Base-by-base conservation (phyloP, 2,797 vertebrate genomes). In the Synanceia verrucosa region DNA sequence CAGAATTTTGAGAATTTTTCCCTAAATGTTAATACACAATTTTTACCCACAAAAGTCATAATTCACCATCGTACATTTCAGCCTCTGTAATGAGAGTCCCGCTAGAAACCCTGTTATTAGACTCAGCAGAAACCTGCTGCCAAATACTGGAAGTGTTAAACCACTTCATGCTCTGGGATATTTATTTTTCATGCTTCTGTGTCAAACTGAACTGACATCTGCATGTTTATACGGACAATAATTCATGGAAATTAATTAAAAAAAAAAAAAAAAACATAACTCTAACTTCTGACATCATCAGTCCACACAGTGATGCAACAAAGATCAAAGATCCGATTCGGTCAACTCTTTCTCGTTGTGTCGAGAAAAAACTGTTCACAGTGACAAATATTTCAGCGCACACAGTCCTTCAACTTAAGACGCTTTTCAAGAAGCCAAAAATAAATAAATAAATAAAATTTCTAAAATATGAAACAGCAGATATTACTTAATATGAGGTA, bases 321-420 rank as follows among this genome's bases (percentile, higher is more conserved):
- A 44, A 19, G 21, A 39, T 50, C n/a, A 26, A 13, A 60, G 43
- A 64, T 61, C 68, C 52, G 61, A 53, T 51, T 60, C 28, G 18
- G 39, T 47, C 44, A 1, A n/a, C n/a, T 9, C 36, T 72, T n/a
- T 24, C 37, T 39, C 37, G 16, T 62, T 5, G 9, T 26, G 31
- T 76, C 23, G 52, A n/a, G 16, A 63, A 2, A 2, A 29, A 29
- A 6, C 53, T n/a, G 2, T 70, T 90, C 83, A 87, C 88, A 84
- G 82, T 83, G 66, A 81, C 26, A 58, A 66, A 68, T 43, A 26
- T 57, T 65, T 23, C n/a, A 37, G 70, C 34, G 29, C 41, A 1
- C 24, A 41, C 81, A 65, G 63, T 65, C 56, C 59, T 67, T 58
- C 28, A 41, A 26, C 39, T 41, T 28, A n/a, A n/a, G n/a, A n/a